These are phyloP conservation scores for Clarias pachynema DNA, from an alignment of 2,797 vertebrate species.

Conservation along the genomic window DNA sequence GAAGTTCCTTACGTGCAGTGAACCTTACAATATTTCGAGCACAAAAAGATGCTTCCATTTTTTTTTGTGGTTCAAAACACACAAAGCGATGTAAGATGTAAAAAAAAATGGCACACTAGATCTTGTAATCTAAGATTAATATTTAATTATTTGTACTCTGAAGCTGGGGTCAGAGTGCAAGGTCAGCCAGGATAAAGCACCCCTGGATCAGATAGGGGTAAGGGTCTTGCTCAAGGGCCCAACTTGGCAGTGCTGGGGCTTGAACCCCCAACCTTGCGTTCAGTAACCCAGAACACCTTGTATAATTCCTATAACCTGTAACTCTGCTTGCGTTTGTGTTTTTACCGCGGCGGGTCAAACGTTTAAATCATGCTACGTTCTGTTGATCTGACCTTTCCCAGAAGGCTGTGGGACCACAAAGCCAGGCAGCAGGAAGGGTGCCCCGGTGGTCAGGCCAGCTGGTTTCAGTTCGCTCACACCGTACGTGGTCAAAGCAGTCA, in stretches of 20 bases:
- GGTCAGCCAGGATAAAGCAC: too few relatives aligned
- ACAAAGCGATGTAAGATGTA: too few relatives aligned
- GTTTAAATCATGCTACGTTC: slow-evolving; percentile 25
- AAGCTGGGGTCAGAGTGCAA: too few relatives aligned
- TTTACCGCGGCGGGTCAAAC: slow-evolving; percentile 16
- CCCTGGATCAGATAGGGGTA: too few relatives aligned
- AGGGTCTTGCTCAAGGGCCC: too few relatives aligned
- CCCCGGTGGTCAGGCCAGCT: slow-evolving; percentile 91
- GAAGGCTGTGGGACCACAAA: slow-evolving; percentile 93
- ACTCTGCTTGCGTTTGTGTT: slow-evolving; percentile 12
- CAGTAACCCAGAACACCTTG: too few relatives aligned
- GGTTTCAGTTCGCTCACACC: slow-evolving; percentile 93
- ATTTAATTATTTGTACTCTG: too few relatives aligned
- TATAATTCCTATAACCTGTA: not conserved
- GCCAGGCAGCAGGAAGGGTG: slow-evolving; percentile 93
- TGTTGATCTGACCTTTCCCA: slow-evolving; percentile 84
- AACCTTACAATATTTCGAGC: not conserved
- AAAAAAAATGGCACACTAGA: too few relatives aligned
- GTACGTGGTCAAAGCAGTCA: slow-evolving; percentile 92
- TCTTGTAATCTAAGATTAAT: too few relatives aligned
- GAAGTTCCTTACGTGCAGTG: not conserved
- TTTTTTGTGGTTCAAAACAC: too few relatives aligned
- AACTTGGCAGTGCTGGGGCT: too few relatives aligned
- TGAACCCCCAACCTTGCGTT: too few relatives aligned
- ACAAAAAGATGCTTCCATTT: not conserved